A percentile compares a stretch with the other conserved stretches of the same genome.
Conservation (phyloP, 2,113 vertebrate genomes). For the Passer domesticus region DNA sequence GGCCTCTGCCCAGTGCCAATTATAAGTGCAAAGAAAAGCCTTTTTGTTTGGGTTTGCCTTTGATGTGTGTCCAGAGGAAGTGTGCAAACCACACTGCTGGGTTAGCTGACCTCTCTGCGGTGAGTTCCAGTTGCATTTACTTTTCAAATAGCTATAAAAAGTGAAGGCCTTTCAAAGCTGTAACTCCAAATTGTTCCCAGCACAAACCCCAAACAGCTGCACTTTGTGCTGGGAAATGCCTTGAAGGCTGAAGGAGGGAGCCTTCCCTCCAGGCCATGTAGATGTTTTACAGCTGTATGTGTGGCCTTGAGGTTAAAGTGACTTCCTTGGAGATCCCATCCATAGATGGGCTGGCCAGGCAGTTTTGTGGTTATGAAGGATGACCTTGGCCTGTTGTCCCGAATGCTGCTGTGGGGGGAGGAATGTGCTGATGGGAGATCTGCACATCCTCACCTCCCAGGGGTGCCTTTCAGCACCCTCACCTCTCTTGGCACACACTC, state of each 20-base stretch:
- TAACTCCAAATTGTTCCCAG: background rate
- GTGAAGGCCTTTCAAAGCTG: background rate
- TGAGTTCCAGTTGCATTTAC: background rate
- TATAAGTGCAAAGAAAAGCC: background rate
- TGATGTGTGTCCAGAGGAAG: background rate
- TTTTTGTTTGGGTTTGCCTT: constrained; percentile 12
- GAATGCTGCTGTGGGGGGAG: background rate
- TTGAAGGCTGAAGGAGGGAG: background rate
- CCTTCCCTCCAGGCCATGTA: background rate
- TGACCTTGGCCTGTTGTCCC: background rate
- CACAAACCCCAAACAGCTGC: constrained; percentile 8
- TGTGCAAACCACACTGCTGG: background rate
- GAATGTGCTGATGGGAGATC: background rate
- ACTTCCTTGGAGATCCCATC: background rate
- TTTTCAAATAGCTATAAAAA: constrained; percentile 7
- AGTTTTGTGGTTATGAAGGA: background rate
- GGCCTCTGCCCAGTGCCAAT: background rate
- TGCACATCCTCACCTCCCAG: background rate
- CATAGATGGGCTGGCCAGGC: background rate
- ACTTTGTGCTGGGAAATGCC: constrained; percentile 6
- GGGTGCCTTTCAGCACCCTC: background rate
- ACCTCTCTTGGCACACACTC: background rate
- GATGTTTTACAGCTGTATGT: background rate
- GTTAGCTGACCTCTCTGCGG: background rate
- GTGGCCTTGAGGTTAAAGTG: background rate